A percentile compares a stretch with the other conserved stretches of the same genome.
Conservation (phyloP, 2,797 vertebrate genomes). For the Thunnus albacares region DNA sequence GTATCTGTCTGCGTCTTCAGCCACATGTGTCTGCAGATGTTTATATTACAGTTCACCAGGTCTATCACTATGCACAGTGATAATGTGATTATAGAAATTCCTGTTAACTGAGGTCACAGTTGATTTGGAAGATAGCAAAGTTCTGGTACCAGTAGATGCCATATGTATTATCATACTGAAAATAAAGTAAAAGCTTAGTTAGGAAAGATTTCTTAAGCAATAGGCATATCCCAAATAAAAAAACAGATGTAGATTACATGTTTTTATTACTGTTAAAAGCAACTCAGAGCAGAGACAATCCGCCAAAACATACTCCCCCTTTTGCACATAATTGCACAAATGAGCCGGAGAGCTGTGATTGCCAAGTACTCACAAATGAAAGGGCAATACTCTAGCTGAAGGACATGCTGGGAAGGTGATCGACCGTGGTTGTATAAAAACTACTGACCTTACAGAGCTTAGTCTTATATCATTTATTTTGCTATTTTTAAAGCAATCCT, state of each 20-base stretch:
- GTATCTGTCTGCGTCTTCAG: neutral
- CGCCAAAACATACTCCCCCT: constrained; percentile 7
- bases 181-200: neutral
- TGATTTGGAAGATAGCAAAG: neutral
- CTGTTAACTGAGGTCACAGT: neutral
- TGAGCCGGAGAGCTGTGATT: constrained; percentile 18
- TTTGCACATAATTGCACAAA: constrained; percentile 35
- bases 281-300: constrained; percentile 11
- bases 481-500: neutral
- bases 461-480: constrained; percentile 14
- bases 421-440: constrained; percentile 31
- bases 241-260: neutral
- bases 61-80: neutral
- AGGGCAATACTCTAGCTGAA: constrained; percentile 30
- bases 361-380: constrained; percentile 39
- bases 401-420: constrained; percentile 47
- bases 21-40: constrained; percentile 22
- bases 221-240: neutral
- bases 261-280: constrained; percentile 13
- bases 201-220: neutral
- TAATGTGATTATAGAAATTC: neutral
- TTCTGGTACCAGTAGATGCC: neutral
- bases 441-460: constrained; percentile 21
- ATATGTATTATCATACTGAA: neutral
- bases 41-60: neutral